phyloP scores from a whole-genome alignment of 2,888 invertebrate genomes.

The Galeopsomyia nigrocyanea region DNA sequence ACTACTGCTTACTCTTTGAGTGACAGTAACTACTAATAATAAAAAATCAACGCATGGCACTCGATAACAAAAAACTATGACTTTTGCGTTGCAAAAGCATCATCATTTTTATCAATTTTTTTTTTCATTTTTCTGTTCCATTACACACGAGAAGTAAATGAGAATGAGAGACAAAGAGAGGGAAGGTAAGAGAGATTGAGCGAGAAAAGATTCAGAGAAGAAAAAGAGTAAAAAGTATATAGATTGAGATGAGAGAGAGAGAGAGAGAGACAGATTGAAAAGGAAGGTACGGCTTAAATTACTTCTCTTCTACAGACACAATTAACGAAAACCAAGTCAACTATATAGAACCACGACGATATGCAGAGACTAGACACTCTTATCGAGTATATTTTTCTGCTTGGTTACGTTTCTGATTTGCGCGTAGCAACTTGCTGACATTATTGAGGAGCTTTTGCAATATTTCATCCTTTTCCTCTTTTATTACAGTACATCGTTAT shows the following conservation, averaged over 20 bases:
- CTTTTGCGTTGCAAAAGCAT: constrained; percentile 19
- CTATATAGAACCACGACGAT: constrained; percentile 49
- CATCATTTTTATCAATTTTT: neutral
- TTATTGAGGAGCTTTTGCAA: constrained; percentile 38
- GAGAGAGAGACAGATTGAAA: constrained; percentile 36
- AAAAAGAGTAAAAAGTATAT: constrained; percentile 5
- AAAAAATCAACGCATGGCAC: constrained; percentile 44
- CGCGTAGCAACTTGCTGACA: constrained; percentile 48
- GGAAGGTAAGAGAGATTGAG: neutral
- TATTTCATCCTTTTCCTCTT: constrained; percentile 12
- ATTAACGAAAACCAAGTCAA: constrained; percentile 42
- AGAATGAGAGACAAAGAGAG: constrained; percentile 7
- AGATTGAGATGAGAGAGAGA: constrained; percentile 29
- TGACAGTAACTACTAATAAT: constrained; percentile 39
- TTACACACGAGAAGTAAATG: constrained; percentile 23
- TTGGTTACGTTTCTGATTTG: constrained; percentile 46
- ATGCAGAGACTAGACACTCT: constrained; percentile 51
- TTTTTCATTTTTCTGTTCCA: constrained; percentile 12
- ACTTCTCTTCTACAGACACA: constrained; percentile 47
- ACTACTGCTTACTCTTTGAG: constrained; percentile 35
- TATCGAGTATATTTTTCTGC: constrained; percentile 49
- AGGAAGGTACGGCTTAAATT: constrained; percentile 46
- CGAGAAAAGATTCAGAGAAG: constrained; percentile 24
- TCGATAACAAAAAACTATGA: constrained; percentile 35
- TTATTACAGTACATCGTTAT: constrained; percentile 13